Evolutionary conservation across 1,140 invertebrate species (phyloP), one percentile per base, ranked within the genome.

Genomic region (Trichonephila clavata): DNA sequence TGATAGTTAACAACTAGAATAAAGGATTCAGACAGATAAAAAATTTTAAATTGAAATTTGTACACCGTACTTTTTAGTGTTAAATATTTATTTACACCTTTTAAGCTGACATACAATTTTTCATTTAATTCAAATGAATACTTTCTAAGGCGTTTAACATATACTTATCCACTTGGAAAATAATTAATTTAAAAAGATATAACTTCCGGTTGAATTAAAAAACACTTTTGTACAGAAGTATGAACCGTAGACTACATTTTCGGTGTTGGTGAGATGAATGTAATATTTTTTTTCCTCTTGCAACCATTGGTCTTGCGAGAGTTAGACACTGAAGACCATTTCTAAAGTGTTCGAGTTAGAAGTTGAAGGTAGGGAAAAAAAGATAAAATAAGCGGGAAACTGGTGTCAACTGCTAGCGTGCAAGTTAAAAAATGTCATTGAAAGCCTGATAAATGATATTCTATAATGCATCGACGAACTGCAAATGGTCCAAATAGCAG

Each of bases 391-490:
- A 59, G 57, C 21, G n/a, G 24, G 57, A 84, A 84, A 84, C 39
- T 59, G 57, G 39, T 50, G 83, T 84, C 39, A 84, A 84, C 32
- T 87, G 59, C 32, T 39, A 87, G 32, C 86, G 32, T 65, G 57
- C 59, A 87, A 87, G 61, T 87, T 87, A 39, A 87, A 87, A 84
- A 87, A 39, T 84, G 86, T 43, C 61, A 63, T 65, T 87, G 61
- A 87, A 87, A 63, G 59, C 24, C 59, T 87, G 86, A 87, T 87
- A 87, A 87, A 87, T 87, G 86, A 65, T 63, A 63, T 39, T 87
- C 86, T 87, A 87, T 27, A 65, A 87, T 87, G 86, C 86, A 87
- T 87, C 86, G 86, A 61, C 59, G 86, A 87, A 87, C 86, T 87
- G 59, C 86, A 87, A 87, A 87, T 87, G 86, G 86, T 39, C 59